These are phyloP conservation scores for Dasysyrphus tricinctus DNA, from an alignment of 2,888 invertebrate genomes.

Conservation along the genomic window DNA sequence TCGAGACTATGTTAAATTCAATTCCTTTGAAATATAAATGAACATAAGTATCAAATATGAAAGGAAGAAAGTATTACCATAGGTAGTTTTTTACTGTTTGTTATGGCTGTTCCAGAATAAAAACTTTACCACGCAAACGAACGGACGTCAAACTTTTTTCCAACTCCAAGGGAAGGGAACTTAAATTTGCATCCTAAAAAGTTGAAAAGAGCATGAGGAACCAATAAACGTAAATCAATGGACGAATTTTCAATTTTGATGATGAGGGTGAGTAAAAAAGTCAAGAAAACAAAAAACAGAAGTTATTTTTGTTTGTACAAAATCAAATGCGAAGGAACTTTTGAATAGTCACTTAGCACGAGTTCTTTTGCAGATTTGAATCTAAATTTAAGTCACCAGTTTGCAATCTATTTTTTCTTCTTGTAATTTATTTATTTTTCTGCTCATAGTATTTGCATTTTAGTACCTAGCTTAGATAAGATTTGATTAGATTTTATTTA, in stretches of 20 bases:
- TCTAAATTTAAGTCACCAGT: no score
- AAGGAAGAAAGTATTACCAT: not conserved
- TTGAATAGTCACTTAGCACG: no score
- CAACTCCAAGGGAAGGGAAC: not conserved
- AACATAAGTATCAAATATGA: not conserved
- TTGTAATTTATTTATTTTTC: no score
- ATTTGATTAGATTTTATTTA: no score
- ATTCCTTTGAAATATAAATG: not conserved
- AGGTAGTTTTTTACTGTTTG: not conserved
- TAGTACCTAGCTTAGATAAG: no score
- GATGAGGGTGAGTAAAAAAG: conserved; percentile 9
- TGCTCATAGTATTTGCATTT: no score
- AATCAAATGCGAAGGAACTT: conserved; percentile 1
- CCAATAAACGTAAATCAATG: conserved; percentile 46
- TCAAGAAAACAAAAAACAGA: not conserved
- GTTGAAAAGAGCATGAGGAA: not conserved
- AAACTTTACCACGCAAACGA: not conserved
- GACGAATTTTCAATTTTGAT: conserved; percentile 26
- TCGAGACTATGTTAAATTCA: not conserved
- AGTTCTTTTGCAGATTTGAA: no score
- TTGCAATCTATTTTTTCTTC: no score
- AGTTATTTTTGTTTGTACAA: conserved; percentile 19
- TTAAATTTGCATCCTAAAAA: not conserved
- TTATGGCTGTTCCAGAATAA: not conserved
- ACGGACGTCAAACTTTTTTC: not conserved